Percentiles rank a stretch among this genome's conserved stretches.
Evolutionary conservation across 2,797 vertebrate genomes (phyloP).

Genomic region (Sebastiscus albofasciatus): DNA sequence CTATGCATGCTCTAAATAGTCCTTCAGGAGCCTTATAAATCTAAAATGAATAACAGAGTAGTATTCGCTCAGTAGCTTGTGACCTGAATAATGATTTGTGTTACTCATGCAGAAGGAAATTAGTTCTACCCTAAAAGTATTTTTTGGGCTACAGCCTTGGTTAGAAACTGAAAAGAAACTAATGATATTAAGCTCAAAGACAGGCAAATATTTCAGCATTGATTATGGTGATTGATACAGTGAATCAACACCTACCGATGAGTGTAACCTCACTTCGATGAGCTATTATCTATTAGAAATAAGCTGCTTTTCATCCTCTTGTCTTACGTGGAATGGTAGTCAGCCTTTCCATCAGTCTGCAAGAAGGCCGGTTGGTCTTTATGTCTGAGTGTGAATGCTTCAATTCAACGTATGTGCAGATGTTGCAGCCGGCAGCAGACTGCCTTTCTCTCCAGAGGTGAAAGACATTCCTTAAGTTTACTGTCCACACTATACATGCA

Average conservation of each 20-base stretch:
- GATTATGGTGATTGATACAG: neutral
- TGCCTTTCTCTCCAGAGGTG: constrained; percentile 42
- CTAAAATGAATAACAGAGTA: neutral
- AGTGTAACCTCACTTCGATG: neutral
- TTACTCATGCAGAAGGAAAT: neutral
- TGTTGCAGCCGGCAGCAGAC: constrained; percentile 12
- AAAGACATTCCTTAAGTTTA: constrained; percentile 74
- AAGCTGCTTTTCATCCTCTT: neutral
- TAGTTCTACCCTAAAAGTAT: neutral
- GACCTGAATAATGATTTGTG: neutral
- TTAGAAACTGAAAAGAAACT: neutral
- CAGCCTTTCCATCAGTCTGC: neutral
- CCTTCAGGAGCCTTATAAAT: neutral
- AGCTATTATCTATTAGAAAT: neutral
- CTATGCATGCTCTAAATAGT: neutral
- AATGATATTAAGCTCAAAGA: neutral
- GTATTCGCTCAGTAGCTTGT: neutral
- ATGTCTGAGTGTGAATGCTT: constrained; percentile 18
- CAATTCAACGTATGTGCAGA: constrained; percentile 11
- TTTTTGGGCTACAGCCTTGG: neutral
- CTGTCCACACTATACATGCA: constrained; percentile 67
- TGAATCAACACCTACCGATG: neutral
- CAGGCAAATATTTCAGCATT: neutral
- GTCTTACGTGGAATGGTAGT: neutral
- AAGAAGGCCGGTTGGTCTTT: neutral